Base-by-base conservation (phyloP, 2,888 invertebrate species). In the Lasioglossum marginatum region DNA sequence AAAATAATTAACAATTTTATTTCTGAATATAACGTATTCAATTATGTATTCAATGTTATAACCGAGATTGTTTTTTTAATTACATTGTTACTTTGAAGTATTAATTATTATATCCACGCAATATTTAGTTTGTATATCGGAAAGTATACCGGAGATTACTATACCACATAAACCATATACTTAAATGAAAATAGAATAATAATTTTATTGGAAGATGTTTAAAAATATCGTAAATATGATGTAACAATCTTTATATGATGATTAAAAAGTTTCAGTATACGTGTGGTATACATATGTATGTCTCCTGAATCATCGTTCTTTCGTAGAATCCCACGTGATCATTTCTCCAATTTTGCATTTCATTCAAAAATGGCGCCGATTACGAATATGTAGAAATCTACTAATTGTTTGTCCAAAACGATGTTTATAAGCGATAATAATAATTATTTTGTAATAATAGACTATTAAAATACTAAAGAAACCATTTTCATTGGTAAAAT, bases 291-390 rank as follows among this genome's bases (percentile, higher is more conserved):
- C 57, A 57, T 57, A 60, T 27, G 1, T 63, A n/a, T 63, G 27
- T 23, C 63, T 71, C 48, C 23, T 91, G 89, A 91, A 73, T 91
- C 91, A 91, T 91, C 83, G 48, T 74, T 37, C 77, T 52, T 37
- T 57, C 60, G n/a, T 40, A 16, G 12, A 37, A 19, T 45, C 23
- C 81, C 86, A 91, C 87, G 79, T 91, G 91, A 79, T 37, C 12
- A 60, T 19, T 75, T 75, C 79, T 89, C 89, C 85, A 93, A 91
- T 90, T 81, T 71, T 37, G 89, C 92, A 75, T 91, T 75, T 93
- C 93, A 93, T 92, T 86, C 87, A 87, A 88, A 89, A 78, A 92
- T 92, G 93, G 92, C 91, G 89, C 68, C 82, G 80, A 31, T 52
- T 31, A 2, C 4, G 23, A 43, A n/a, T 72, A 27, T 23, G 19